Percentiles rank a stretch among this genome's conserved stretches.
Conservation (phyloP, 2,888 invertebrate species). For the Himalopsyche tibetana region DNA sequence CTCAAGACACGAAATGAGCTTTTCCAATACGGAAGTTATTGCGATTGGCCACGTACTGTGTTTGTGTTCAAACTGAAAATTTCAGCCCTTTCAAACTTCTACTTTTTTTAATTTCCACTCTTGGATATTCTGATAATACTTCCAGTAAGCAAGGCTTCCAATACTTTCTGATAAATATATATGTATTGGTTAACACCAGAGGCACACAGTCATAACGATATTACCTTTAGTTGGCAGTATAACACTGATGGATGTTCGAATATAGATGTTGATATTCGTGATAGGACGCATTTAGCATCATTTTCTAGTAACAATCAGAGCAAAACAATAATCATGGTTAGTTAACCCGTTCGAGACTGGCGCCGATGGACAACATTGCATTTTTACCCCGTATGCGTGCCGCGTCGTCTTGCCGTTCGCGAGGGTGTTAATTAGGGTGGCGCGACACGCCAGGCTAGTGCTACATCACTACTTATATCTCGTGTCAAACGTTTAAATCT, state of each 20-base stretch:
- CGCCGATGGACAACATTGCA: not conserved
- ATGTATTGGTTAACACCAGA: no score
- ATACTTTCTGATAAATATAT: no score
- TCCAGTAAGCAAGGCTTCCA: no score
- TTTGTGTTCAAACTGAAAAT: no score
- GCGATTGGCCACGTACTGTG: no score
- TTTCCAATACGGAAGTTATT: no score
- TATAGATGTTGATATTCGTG: conserved; percentile 13
- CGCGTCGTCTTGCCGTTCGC: not conserved
- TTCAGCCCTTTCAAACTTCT: no score
- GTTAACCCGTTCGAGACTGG: conserved; percentile 38
- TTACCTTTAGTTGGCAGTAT: not conserved
- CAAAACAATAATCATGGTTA: conserved; percentile 26
- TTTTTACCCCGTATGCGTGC: conserved; percentile 8
- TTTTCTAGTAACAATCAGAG: not conserved
- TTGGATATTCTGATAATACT: no score
- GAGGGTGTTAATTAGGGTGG: conserved; percentile 38
- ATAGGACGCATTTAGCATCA: conserved; percentile 12
- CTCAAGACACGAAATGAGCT: no score
- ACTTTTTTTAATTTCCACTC: no score
- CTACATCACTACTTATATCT: conserved; percentile 18
- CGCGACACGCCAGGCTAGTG: conserved; percentile 1
- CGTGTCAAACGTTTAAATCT: not conserved
- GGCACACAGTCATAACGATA: no score
- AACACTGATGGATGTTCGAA: not conserved